These are phyloP conservation scores for Spodoptera litura DNA, from an alignment of 1,140 invertebrate genomes.

Conservation along the genomic window DNA sequence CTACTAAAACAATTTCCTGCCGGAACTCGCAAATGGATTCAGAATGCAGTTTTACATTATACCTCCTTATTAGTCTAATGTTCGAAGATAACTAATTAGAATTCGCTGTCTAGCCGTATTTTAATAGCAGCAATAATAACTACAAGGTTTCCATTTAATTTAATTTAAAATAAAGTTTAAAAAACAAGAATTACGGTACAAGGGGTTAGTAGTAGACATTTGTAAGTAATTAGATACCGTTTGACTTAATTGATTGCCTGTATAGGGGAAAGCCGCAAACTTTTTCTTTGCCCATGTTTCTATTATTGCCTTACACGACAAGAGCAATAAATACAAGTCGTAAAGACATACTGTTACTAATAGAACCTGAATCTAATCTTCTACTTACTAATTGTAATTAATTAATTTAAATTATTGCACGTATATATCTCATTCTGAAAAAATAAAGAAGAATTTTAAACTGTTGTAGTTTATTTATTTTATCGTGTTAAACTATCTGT, in stretches of 20 bases:
- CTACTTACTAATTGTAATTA: conserved; percentile 7
- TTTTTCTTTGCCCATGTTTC: not conserved
- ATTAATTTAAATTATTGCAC: not conserved
- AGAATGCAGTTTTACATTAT: conserved; percentile 2
- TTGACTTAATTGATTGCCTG: conserved; percentile 8
- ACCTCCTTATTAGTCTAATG: not conserved
- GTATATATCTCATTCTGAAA: not conserved
- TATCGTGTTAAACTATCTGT: not conserved
- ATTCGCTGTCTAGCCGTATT: not conserved
- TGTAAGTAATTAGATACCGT: conserved; percentile 9
- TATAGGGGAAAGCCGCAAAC: not conserved
- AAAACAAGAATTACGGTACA: no score
- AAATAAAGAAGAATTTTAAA: not conserved
- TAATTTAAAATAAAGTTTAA: no score
- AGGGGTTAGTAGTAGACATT: not conserved
- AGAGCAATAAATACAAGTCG: conserved; percentile 3
- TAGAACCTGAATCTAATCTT: conserved; percentile 5
- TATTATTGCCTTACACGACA: conserved; percentile 7
- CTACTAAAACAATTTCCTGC: conserved; percentile 21
- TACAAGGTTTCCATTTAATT: no score
- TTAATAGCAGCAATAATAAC: not conserved
- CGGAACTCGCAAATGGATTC: conserved; percentile 7
- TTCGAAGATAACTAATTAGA: not conserved
- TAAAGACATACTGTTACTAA: not conserved
- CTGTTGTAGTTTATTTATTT: not conserved